Percentiles rank a stretch among this genome's conserved stretches.
Conservation (phyloP, 2,113 vertebrate genomes). For the Rhea americana region DNA sequence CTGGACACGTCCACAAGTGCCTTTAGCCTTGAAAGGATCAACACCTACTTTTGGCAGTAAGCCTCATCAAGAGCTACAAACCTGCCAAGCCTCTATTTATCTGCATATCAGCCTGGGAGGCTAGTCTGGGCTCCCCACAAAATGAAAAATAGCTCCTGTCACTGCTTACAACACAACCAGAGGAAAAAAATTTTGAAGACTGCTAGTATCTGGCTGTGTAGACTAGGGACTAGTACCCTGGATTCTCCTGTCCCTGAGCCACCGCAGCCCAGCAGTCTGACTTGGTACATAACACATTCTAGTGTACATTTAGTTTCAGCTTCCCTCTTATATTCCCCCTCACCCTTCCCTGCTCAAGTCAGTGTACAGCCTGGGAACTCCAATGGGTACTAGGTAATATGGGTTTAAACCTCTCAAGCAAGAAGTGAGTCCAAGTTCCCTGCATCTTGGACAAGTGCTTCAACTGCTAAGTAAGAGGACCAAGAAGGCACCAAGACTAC, state of each 20-base stretch:
- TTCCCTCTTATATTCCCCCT: neutral
- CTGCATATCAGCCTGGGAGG: neutral
- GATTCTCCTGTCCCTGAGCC: neutral
- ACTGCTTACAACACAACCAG: neutral
- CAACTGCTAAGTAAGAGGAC: neutral
- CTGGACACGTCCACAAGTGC: neutral
- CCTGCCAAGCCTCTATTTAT: neutral
- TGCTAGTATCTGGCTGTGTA: neutral
- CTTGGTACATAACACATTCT: no score
- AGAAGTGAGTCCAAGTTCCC: neutral
- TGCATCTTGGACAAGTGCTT: neutral
- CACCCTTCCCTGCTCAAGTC: neutral
- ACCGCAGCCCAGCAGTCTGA: neutral
- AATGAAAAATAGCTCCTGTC: neutral
- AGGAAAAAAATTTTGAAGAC: neutral
- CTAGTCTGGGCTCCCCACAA: neutral
- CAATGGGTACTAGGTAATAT: neutral
- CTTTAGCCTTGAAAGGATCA: neutral
- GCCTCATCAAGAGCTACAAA: neutral
- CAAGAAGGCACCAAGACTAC: neutral
- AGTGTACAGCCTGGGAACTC: neutral
- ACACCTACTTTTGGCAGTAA: neutral
- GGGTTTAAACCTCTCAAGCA: neutral
- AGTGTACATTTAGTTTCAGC: neutral
- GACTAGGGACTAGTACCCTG: neutral